A percentile compares a stretch with the other conserved stretches of the same genome.
Evolutionary conservation across 1,140 invertebrate genomes (phyloP).

Genomic region (Hirudo medicinalis): DNA sequence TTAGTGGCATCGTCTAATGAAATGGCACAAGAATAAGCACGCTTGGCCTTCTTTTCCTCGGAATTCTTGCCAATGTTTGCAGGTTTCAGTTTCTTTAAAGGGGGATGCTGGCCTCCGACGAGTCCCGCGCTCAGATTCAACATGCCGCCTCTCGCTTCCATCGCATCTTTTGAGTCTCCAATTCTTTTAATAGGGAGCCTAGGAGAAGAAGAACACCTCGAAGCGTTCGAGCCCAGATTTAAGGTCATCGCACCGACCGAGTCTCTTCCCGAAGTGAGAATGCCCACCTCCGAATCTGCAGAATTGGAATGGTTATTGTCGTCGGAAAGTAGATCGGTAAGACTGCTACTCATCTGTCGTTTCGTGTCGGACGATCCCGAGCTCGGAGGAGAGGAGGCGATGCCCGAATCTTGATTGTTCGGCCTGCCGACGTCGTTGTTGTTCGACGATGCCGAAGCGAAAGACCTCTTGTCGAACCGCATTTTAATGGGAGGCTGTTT

Average conservation of each 20-base stretch:
- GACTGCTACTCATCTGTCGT: constrained; percentile 1
- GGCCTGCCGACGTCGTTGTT: not conserved
- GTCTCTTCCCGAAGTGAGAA: constrained; percentile 2
- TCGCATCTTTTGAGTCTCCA: too few species aligned
- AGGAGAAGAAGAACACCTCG: constrained; percentile 8
- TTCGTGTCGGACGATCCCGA: not conserved
- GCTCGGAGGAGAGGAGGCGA: not conserved
- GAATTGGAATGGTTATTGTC: constrained; percentile 3
- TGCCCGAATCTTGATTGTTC: not conserved
- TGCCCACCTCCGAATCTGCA: constrained; percentile 12
- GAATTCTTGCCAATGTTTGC: constrained; percentile 22
- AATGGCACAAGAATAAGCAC: constrained; percentile 18
- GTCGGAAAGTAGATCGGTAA: not conserved
- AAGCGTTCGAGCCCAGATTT: not conserved
- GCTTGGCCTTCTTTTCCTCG: constrained; percentile 24
- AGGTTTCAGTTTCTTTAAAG: not conserved
- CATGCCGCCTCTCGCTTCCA: not conserved
- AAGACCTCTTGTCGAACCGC: constrained; percentile 2
- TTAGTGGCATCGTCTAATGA: not conserved
- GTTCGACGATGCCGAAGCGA: not conserved
- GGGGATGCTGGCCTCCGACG: not conserved
- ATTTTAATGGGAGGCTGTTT: constrained; percentile 3
- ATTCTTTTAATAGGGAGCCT: not conserved
- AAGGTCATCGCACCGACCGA: not conserved
- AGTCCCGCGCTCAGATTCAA: not conserved